These are phyloP conservation scores for Craterocephalus amniculus DNA, from an alignment of 2,797 vertebrate genomes.

Conservation along the genomic window DNA sequence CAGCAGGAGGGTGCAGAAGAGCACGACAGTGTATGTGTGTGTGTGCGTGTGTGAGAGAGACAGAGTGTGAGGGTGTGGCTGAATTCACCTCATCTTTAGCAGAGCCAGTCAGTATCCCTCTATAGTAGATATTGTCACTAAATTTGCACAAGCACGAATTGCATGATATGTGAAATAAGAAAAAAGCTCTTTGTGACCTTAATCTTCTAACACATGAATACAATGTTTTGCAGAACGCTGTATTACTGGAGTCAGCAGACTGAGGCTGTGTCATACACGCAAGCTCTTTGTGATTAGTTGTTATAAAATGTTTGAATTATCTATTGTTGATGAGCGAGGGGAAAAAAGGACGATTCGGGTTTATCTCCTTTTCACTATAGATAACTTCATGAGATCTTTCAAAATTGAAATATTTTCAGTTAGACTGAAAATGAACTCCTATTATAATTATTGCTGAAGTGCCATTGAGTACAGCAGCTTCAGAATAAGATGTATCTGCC, in stretches of 20 bases:
- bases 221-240: too few relatives aligned
- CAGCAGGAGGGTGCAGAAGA: constrained; percentile 5
- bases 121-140: constrained; percentile 4
- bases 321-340: not conserved
- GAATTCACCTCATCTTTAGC: constrained; percentile 32
- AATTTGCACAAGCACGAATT: constrained; percentile 12
- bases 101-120: constrained; percentile 2
- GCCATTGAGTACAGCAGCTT: not conserved
- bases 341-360: not conserved
- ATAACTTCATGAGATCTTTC: not conserved
- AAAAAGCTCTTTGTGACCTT: constrained; percentile 4
- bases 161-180: constrained; percentile 6
- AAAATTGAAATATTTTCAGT: not conserved
- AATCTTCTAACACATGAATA: constrained; percentile 12
- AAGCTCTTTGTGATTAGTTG: not conserved
- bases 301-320: not conserved
- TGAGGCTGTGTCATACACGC: not conserved
- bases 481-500: not conserved
- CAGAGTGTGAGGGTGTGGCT: constrained; percentile 19
- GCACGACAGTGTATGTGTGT: not conserved
- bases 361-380: not conserved
- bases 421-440: not conserved
- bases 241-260: not conserved
- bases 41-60: too few relatives aligned
- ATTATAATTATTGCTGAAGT: not conserved